Percentiles rank a stretch among this genome's conserved stretches.
Evolutionary conservation across 2,113 vertebrate genomes (phyloP).

Genomic region (Megaptera novaeangliae): DNA sequence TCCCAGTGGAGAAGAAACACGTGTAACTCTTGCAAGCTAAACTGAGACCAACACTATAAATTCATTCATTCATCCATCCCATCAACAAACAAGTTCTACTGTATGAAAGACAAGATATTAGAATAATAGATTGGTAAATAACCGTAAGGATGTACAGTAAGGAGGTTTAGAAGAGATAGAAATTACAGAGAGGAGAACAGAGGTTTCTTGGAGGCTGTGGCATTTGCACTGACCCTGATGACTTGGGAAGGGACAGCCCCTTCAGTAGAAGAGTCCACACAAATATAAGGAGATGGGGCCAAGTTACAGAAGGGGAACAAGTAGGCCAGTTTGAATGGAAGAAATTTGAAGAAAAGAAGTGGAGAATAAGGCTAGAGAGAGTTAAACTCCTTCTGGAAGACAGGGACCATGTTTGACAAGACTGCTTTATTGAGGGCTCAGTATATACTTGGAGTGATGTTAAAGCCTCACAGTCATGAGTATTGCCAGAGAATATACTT

Average conservation of each 20-base stretch:
- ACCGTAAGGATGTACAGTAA: background rate
- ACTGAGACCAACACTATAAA: background rate
- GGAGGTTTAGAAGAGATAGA: background rate
- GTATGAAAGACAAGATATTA: background rate
- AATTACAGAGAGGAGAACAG: background rate
- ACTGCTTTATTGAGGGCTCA: background rate
- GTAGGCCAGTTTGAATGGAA: background rate
- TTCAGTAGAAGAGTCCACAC: background rate
- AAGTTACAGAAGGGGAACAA: background rate
- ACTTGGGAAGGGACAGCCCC: background rate
- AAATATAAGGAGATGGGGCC: background rate
- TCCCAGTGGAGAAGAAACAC: background rate
- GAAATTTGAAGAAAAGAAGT: background rate
- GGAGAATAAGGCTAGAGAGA: background rate
- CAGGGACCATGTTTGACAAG: background rate
- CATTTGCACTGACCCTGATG: background rate
- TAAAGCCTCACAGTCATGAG: background rate
- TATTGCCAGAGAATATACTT: background rate
- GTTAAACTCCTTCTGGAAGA: background rate
- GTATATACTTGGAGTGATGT: background rate
- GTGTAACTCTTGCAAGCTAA: background rate
- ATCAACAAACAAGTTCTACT: background rate
- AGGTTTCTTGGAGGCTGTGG: background rate
- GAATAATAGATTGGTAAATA: background rate
- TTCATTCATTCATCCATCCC: background rate